These are phyloP conservation scores for Pristionchus japonicus DNA, from an alignment of 2,888 invertebrate genomes.

Conservation along the genomic window DNA sequence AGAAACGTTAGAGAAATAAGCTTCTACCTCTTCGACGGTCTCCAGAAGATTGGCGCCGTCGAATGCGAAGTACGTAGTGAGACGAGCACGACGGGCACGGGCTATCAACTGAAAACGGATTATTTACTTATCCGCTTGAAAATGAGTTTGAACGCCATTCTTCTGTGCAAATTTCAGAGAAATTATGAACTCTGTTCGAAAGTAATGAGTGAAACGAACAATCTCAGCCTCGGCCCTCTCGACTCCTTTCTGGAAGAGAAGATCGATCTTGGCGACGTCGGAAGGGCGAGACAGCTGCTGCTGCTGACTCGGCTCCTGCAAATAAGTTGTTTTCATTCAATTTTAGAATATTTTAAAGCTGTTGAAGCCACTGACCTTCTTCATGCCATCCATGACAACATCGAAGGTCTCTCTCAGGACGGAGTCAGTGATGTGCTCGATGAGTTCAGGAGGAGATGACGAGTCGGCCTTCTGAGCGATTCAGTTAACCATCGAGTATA, in stretches of 20 bases:
- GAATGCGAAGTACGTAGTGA: conserved; percentile 31
- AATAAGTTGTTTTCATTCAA: neutral
- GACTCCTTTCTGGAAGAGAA: neutral
- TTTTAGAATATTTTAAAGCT: no score
- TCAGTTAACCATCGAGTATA: neutral
- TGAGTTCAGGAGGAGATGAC: conserved; percentile 34
- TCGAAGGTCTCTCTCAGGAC: conserved; percentile 35
- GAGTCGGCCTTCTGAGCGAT: conserved; percentile 40
- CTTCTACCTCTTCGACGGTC: conserved; percentile 35
- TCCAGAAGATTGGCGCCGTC: conserved; percentile 29
- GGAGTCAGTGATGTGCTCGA: conserved; percentile 25
- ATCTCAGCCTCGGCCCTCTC: neutral
- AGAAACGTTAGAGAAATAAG: no score
- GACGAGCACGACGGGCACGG: conserved; percentile 37
- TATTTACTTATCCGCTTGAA: neutral
- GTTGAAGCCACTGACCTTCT: neutral
- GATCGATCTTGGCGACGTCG: neutral
- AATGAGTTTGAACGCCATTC: no score
- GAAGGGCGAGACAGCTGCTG: neutral
- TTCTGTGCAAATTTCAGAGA: no score
- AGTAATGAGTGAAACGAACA: no score
- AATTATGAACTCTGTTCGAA: no score
- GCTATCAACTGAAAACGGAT: neutral
- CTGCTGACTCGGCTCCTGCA: neutral
- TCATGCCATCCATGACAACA: conserved; percentile 21